phyloP scores from a whole-genome alignment of 2,797 vertebrate genomes.

The Sciurus vulgaris region DNA sequence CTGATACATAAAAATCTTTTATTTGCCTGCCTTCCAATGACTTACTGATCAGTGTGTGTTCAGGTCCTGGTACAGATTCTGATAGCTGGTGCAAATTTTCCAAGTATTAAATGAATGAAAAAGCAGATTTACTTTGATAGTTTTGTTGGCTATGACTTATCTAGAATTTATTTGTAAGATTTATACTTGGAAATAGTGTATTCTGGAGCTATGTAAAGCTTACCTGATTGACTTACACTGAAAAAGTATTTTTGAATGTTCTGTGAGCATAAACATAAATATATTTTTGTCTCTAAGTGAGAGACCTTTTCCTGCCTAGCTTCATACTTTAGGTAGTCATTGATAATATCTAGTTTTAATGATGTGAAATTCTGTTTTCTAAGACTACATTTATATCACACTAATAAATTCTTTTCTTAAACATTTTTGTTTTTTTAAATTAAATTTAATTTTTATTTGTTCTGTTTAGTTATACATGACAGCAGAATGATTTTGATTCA shows the following conservation, averaged over 20 bases:
- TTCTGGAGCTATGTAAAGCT: not conserved
- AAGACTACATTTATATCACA: not conserved
- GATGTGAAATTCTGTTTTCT: not conserved
- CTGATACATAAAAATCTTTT: not conserved
- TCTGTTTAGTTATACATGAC: no score
- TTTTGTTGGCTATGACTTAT: conserved; percentile 23
- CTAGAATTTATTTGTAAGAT: not conserved
- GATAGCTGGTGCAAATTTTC: not conserved
- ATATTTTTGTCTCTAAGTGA: conserved; percentile 36
- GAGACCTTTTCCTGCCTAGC: not conserved
- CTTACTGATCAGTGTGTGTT: conserved; percentile 10
- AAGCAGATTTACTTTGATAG: not conserved
- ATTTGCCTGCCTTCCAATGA: not conserved
- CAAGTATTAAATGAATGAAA: conserved; percentile 5
- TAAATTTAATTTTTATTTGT: no score
- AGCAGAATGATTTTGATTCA: no score
- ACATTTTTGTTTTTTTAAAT: no score
- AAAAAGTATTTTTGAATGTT: conserved; percentile 34
- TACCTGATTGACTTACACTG: not conserved
- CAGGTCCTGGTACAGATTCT: not conserved
- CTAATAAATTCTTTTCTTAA: no score
- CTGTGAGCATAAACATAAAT: not conserved
- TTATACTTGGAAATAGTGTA: conserved; percentile 2
- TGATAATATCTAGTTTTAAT: not conserved
- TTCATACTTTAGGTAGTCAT: conserved; percentile 10